phyloP scores from a whole-genome alignment of 2,888 invertebrate species.

The Sesamia inferens region DNA sequence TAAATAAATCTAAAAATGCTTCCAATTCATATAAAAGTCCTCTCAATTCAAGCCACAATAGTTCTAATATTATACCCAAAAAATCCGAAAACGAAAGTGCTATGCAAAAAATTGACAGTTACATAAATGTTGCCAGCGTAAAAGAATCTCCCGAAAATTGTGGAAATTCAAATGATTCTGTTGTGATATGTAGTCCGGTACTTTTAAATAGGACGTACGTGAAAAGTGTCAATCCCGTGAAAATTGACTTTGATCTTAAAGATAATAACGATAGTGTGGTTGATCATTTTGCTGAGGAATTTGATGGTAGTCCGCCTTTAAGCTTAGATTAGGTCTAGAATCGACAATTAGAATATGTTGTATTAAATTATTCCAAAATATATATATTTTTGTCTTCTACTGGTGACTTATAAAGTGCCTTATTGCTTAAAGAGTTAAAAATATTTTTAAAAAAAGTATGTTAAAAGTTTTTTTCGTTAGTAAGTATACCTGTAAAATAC shows the following conservation, averaged over 20 bases:
- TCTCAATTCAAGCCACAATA: slow-evolving; percentile 66
- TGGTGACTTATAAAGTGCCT: not conserved
- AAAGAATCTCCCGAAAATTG: slow-evolving; percentile 61
- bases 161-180: slow-evolving; percentile 41
- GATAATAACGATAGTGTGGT: slow-evolving; percentile 65
- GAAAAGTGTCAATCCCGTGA: slow-evolving; percentile 77
- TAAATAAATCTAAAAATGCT: slow-evolving; percentile 79
- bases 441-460: too few relatives aligned
- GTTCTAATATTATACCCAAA: slow-evolving; percentile 14
- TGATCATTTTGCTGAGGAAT: slow-evolving; percentile 83
- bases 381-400: not conserved
- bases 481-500: too few relatives aligned
- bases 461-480: too few relatives aligned
- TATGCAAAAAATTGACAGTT: slow-evolving; percentile 47
- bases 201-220: slow-evolving; percentile 73
- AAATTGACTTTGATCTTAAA: slow-evolving; percentile 62
- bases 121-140: slow-evolving; percentile 66
- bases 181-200: slow-evolving; percentile 70
- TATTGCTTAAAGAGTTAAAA: too few relatives aligned
- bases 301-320: slow-evolving; percentile 84
- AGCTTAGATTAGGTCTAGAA: slow-evolving; percentile 77
- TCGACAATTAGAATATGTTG: too few relatives aligned
- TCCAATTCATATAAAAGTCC: slow-evolving; percentile 83
- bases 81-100: slow-evolving; percentile 19
- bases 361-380: too few relatives aligned